Evolutionary conservation across 2,888 invertebrate genomes (phyloP).

Genomic region (Mesorhabditis belari): DNA sequence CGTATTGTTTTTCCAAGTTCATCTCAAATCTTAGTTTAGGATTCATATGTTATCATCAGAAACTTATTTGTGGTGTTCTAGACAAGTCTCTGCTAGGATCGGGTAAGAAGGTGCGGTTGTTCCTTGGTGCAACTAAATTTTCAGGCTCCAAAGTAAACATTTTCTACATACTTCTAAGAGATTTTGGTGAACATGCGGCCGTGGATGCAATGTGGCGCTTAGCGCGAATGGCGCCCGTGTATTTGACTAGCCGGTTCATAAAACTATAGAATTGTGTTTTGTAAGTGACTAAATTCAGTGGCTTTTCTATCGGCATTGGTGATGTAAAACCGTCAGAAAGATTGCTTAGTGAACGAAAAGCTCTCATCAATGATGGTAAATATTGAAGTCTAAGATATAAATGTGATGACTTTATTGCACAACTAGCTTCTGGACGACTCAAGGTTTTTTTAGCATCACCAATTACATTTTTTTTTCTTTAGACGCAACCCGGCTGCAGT

Average conservation of each 20-base stretch:
- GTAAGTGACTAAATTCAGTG: conserved; percentile 56
- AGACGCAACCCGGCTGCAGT: conserved; percentile 59
- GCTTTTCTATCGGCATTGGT: conserved; percentile 57
- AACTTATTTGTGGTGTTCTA: conserved; percentile 88
- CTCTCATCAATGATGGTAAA: conserved; percentile 47
- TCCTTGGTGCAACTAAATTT: too few species aligned
- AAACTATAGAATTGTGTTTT: conserved; percentile 43
- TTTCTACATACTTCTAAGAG: conserved; percentile 81
- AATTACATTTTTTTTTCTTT: too few species aligned
- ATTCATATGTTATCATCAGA: conserved; percentile 78
- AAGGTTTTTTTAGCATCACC: conserved; percentile 60
- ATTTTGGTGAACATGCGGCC: conserved; percentile 60
- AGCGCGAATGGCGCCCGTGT: conserved; percentile 74
- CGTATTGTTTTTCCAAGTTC: too few species aligned
- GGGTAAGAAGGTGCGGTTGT: conserved; percentile 61
- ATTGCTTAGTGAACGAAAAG: conserved; percentile 75
- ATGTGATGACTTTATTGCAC: conserved; percentile 80
- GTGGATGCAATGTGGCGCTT: conserved; percentile 88
- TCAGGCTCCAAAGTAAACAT: conserved; percentile 91
- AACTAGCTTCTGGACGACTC: conserved; percentile 79
- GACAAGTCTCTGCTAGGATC: conserved; percentile 92
- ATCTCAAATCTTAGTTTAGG: conserved; percentile 59
- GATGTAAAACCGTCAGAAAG: conserved; percentile 79
- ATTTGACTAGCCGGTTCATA: conserved; percentile 54
- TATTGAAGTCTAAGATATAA: too few species aligned